A percentile compares a stretch with the other conserved stretches of the same genome.
phyloP scores from a whole-genome alignment of 2,113 vertebrate species.

The Tyrannus savana region DNA sequence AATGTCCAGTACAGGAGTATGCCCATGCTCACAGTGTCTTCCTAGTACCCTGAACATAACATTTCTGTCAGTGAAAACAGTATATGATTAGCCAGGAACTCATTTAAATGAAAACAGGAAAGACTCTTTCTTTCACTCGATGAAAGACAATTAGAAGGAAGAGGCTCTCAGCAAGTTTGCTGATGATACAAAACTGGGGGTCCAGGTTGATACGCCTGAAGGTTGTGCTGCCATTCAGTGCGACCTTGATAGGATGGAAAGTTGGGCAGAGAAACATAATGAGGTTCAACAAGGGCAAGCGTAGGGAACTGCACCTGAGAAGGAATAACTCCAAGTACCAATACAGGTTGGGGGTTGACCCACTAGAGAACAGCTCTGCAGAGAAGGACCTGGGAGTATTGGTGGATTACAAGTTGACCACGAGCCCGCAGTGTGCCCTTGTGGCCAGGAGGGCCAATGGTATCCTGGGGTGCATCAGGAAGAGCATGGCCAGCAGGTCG shows the following conservation, averaged over 20 bases:
- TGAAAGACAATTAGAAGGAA: background rate
- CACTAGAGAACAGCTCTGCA: background rate
- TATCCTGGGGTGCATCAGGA: background rate
- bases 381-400: background rate
- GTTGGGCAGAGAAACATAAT: background rate
- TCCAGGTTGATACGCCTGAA: background rate
- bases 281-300: background rate
- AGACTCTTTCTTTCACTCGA: background rate
- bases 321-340: background rate
- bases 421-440: background rate
- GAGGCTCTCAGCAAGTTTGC: background rate
- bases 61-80: background rate
- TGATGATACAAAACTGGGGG: background rate
- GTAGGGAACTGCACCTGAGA: background rate
- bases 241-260: background rate
- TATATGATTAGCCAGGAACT: background rate
- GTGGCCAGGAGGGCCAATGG: background rate
- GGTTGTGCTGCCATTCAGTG: background rate
- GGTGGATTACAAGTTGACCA: background rate
- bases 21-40: background rate
- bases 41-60: background rate
- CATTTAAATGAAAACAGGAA: background rate
- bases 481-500: background rate
- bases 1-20: background rate
- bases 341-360: background rate